phyloP scores from a whole-genome alignment of 1,140 invertebrate species.

The Penaeus chinensis region DNA sequence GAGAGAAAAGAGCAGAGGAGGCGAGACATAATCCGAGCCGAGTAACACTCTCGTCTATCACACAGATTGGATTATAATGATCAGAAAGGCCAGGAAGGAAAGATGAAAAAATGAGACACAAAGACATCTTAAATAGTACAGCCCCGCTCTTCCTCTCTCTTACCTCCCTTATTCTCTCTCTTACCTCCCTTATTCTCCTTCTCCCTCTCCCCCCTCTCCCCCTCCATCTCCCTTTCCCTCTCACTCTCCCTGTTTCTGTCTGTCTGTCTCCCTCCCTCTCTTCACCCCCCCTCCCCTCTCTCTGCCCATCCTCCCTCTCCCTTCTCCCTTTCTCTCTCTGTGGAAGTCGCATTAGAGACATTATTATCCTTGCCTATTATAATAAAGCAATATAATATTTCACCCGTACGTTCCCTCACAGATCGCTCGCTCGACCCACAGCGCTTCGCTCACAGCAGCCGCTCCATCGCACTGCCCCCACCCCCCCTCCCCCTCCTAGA shows the following conservation, averaged over 20 bases:
- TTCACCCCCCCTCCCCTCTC: neutral
- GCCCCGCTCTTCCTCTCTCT: neutral
- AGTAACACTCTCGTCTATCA: too few species aligned
- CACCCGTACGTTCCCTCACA: slow-evolving; percentile 20
- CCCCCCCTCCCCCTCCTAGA: neutral
- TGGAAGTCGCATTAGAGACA: slow-evolving; percentile 55
- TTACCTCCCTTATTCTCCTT: too few species aligned
- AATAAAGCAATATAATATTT: slow-evolving; percentile 59
- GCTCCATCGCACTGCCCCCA: neutral
- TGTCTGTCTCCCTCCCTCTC: neutral
- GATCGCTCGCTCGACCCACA: slow-evolving; percentile 10
- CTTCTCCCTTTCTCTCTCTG: slow-evolving; percentile 11
- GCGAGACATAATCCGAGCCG: too few species aligned
- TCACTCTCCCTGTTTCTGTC: too few species aligned
- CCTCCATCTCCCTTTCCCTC: neutral
- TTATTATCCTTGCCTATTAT: slow-evolving; percentile 58
- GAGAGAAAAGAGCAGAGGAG: too few species aligned
- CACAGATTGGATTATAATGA: too few species aligned
- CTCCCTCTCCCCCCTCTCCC: too few species aligned
- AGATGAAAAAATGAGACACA: too few species aligned
- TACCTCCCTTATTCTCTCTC: neutral
- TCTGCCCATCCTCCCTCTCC: neutral
- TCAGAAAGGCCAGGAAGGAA: too few species aligned
- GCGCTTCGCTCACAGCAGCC: neutral
- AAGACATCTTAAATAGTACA: too few species aligned